Evolutionary conservation across 2,113 vertebrate species (phyloP), one percentile per base, ranked within the genome.

Genomic region (Lagopus leucura): DNA sequence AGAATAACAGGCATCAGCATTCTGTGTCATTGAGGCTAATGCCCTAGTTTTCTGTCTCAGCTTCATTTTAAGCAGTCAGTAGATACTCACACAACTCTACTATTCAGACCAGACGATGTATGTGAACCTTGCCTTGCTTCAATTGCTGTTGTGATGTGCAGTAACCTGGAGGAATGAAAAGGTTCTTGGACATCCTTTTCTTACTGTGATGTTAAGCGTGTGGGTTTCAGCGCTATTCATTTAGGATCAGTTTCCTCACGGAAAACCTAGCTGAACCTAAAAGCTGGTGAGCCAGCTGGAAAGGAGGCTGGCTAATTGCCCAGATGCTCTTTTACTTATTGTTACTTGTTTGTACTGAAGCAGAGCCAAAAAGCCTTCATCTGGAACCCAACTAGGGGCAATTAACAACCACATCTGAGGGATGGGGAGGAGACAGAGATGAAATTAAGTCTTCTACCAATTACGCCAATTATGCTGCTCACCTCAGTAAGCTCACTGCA

Each of bases 11-110:
- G 20, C 43, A 71, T 89, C 30, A 42, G 18, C 74, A 3, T 28
- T 74, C 76, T 71, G 42, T 67, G 60, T 91, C 55, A 88, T 57
- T 73, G 65, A 57, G 73, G 60, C 70, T 58, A 89, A 55, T 47
- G 67, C 7, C 36, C 25, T 17, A 36, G 60, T 67, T 38, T 27
- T 45, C 30, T 45, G 30, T 25, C 47, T 94, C 77, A 55, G 40
- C 72, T 40, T 82, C 69, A 60, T 60, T 89, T 92, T 88, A 89
- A 63, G 64, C 92, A 50, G 47, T 86, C 69, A 52, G 12, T 1
- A 80, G 55, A 72, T 45, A 77, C 11, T 64, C 69, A 52, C 42
- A 94, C 60, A 71, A 76, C 7, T 70, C 36, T 67, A 0, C n/a
- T n/a, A 8, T 38, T 28, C 61, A 92, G 45, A 67, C 3, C 28